Base-by-base conservation (phyloP, 2,113 vertebrate genomes). In the Nicator chloris region DNA sequence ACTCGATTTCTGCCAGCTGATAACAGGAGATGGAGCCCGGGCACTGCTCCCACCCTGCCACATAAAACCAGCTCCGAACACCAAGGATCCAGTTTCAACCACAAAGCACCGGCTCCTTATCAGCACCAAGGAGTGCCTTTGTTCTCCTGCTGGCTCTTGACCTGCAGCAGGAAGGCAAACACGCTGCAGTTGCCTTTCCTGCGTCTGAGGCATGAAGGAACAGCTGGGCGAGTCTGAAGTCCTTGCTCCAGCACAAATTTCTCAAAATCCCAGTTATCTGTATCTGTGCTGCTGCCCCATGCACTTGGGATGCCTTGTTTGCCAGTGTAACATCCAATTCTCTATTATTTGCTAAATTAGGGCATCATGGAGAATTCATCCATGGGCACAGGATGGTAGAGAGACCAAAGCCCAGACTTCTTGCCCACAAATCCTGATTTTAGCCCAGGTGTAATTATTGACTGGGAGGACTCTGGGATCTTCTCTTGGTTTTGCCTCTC, bases 51-150 rank as follows among this genome's bases (percentile, higher is more conserved):
- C 60, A 8, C 33, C 47, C 22, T 4, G 27, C 84, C 92, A 76
- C 96, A 93, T 69, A 7, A 93, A 95, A 82, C 56, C 33, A 13
- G 47, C 61, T 27, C 65, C 57, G 64, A 89, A n/a, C 79, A 72
- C 84, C 66, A 14, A 39, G 59, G 82, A 88, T 66, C 75, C 90
- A 92, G 90, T 95, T 94, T 92, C 95, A 94, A 2, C 90, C 94
- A 83, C 90, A 69, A 40, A 75, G 44, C 87, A 6, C 53, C 31
- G 13, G 50, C 27, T 56, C 22, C 7, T 80, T 96, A 96, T 88
- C 93, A 80, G 88, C 87, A 37, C 78, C 59, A 13, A 82, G 86
- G 82, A 83, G 79, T 31, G 71, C 31, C 93, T 95, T 92, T 93
- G 51, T 92, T 94, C 92, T 73, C 18, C 76, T 85, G 53, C 88